Evolutionary conservation across 2,113 vertebrate genomes (phyloP).

Genomic region (Kobus ellipsiprymnus): DNA sequence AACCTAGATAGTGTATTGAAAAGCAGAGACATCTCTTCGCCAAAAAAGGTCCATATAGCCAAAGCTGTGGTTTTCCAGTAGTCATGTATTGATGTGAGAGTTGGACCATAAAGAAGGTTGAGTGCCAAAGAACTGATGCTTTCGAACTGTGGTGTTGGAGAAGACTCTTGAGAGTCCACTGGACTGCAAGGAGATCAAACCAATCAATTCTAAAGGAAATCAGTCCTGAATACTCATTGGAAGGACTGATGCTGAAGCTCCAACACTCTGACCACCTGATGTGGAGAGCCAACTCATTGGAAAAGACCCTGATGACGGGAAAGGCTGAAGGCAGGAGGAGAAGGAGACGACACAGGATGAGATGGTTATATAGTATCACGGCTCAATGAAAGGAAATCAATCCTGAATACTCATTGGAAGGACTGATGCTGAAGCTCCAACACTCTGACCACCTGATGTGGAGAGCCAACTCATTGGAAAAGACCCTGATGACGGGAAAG

Average conservation of each 20-base stretch:
- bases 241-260: not conserved
- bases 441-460: not conserved
- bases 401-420: not conserved
- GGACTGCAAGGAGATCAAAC: not conserved
- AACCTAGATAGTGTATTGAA: not conserved
- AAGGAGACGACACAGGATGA: not conserved
- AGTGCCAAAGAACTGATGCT: not conserved
- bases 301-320: not conserved
- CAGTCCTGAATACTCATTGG: not conserved
- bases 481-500: not conserved
- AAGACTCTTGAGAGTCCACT: not conserved
- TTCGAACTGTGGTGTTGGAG: not conserved
- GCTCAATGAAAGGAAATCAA: not conserved
- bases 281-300: not conserved
- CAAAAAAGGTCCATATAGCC: not conserved
- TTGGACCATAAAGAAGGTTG: not conserved
- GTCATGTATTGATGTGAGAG: not conserved
- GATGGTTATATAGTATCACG: not conserved
- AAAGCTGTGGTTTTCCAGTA: not conserved
- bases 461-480: not conserved
- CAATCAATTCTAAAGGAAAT: not conserved
- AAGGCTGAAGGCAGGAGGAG: not conserved
- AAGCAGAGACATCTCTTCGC: not conserved
- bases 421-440: not conserved
- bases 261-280: not conserved